A percentile compares a stretch with the other conserved stretches of the same genome.
These are phyloP conservation scores for Pantelozetes paolii DNA, from an alignment of 2,888 invertebrate genomes.

Conservation along the genomic window DNA sequence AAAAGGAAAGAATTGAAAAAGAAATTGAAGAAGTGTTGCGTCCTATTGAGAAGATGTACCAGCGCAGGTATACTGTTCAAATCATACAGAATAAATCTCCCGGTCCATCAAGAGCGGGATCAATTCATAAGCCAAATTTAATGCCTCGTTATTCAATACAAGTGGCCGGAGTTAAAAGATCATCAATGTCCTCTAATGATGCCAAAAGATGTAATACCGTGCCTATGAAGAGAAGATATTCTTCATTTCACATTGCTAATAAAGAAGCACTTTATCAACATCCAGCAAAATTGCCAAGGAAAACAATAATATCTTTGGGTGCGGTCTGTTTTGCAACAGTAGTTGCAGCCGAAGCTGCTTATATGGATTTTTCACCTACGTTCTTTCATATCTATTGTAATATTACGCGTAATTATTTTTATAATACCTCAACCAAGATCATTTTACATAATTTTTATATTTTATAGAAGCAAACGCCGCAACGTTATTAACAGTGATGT, in stretches of 20 bases:
- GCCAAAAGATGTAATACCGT: not conserved
- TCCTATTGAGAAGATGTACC: constrained; percentile 20
- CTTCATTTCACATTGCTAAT: constrained; percentile 4
- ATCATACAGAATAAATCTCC: not conserved
- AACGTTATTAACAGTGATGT: constrained; percentile 7
- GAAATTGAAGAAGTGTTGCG: constrained; percentile 15
- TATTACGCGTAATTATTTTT: not conserved
- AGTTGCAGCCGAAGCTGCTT: not conserved
- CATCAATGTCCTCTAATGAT: not conserved
- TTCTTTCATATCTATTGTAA: not conserved
- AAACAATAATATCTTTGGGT: not conserved
- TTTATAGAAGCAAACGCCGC: not conserved
- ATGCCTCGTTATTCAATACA: not conserved
- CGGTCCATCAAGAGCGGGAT: no score
- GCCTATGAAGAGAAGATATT: not conserved
- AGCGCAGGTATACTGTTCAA: constrained; percentile 20
- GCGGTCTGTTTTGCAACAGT: constrained; percentile 7
- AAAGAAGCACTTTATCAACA: not conserved
- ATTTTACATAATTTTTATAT: not conserved
- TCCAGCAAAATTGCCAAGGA: not conserved
- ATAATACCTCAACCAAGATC: not conserved
- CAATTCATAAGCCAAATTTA: not conserved
- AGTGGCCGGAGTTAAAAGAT: not conserved
- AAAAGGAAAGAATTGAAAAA: not conserved
- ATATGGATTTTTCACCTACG: constrained; percentile 17